These are phyloP conservation scores for Tiphia femorata DNA, from an alignment of 2,888 invertebrate species.

Conservation along the genomic window DNA sequence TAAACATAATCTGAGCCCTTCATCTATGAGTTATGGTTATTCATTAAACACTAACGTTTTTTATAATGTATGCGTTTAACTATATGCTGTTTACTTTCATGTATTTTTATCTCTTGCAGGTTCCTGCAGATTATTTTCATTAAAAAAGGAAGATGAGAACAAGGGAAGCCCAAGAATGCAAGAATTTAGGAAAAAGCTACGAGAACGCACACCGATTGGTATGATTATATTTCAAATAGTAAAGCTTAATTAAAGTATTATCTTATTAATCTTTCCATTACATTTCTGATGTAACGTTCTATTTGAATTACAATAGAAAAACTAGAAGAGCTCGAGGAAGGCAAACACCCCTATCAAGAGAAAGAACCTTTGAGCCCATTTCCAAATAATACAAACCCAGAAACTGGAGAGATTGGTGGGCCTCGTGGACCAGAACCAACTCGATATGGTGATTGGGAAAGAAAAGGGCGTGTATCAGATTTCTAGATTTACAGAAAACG, in stretches of 20 bases:
- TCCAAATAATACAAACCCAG: conserved; percentile 90
- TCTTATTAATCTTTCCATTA: conserved; percentile 5
- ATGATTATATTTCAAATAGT: conserved; percentile 46
- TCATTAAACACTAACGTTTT: too few species aligned
- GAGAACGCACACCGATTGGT: conserved; percentile 74
- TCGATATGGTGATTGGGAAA: conserved; percentile 99
- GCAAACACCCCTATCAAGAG: conserved; percentile 81
- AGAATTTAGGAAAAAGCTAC: conserved; percentile 82
- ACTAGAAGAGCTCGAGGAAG: conserved; percentile 80
- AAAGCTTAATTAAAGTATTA: conserved; percentile 8
- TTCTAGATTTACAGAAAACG: conserved; percentile 77
- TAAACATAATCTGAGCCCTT: too few species aligned
- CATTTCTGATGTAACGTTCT: not conserved
- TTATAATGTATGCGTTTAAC: too few species aligned
- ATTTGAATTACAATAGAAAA: conserved; percentile 73
- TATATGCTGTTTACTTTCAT: too few species aligned
- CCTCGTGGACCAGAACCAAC: conserved; percentile 98
- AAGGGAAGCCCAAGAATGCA: conserved; percentile 72
- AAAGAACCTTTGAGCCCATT: conserved; percentile 86
- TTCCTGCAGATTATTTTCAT: conserved; percentile 34
- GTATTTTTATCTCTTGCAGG: conserved; percentile 23
- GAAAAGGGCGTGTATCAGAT: conserved; percentile 96
- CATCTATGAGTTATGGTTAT: too few species aligned
- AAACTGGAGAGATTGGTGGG: conserved; percentile 95
- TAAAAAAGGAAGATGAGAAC: conserved; percentile 50